Conservation (phyloP, 2,888 invertebrate species). For the Parasteatoda lunata region DNA sequence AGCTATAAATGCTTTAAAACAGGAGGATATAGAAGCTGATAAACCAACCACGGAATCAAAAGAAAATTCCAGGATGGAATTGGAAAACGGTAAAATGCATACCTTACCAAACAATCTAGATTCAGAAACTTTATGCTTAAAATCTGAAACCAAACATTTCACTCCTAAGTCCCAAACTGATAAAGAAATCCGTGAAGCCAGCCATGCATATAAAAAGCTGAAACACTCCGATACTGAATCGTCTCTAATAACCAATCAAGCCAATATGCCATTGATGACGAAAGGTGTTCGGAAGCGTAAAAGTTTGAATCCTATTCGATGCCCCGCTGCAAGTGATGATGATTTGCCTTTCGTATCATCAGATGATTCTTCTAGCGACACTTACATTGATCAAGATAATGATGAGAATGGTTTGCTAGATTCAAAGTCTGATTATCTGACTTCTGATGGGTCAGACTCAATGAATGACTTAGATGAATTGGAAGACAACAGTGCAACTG, state of each 20-base stretch:
- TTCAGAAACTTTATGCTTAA: not conserved
- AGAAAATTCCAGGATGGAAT: not conserved
- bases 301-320: conserved; percentile 89
- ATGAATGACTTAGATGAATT: conserved; percentile 60
- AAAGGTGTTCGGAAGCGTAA: conserved; percentile 89
- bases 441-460: conserved; percentile 66
- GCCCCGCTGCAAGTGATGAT: conserved; percentile 77
- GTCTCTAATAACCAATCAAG: too few species aligned
- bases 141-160: not conserved
- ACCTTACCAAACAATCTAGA: not conserved
- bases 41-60: not conserved
- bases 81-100: not conserved
- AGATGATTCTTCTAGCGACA: conserved; percentile 80
- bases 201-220: not conserved
- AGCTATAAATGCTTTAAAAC: not conserved
- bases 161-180: not conserved
- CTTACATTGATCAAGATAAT: conserved; percentile 73
- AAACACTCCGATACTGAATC: not conserved
- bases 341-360: conserved; percentile 76
- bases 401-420: conserved; percentile 73
- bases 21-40: not conserved
- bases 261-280: conserved; percentile 72
- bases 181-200: conserved; percentile 1
- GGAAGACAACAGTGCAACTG: conserved; percentile 72
- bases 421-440: conserved; percentile 68